phyloP scores from a whole-genome alignment of 2,113 vertebrate species.

The Callionymus lyra region DNA sequence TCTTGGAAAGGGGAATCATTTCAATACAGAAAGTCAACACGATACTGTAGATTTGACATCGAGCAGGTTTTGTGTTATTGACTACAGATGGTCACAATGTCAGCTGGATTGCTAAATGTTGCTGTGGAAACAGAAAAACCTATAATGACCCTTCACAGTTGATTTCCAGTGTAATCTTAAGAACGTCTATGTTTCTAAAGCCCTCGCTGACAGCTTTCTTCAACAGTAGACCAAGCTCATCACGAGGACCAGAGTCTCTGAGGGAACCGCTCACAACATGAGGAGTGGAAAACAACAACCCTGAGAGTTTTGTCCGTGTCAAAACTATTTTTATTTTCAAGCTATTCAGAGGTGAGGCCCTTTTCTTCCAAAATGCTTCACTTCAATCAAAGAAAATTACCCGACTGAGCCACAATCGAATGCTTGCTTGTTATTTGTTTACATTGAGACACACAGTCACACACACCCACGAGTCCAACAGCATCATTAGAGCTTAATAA shows the following conservation, averaged over 20 bases:
- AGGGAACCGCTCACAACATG: too few species aligned
- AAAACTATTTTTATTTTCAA: constrained; percentile 27
- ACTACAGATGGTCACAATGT: too few species aligned
- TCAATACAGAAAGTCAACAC: too few species aligned
- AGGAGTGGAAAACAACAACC: too few species aligned
- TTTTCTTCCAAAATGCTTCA: constrained; percentile 33
- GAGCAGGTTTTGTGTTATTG: too few species aligned
- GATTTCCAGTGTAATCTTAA: too few species aligned
- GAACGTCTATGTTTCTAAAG: constrained; percentile 16
- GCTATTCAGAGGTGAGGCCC: constrained; percentile 5
- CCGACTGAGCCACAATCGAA: constrained; percentile 19
- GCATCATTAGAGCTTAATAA: constrained; percentile 21
- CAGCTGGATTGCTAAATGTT: too few species aligned
- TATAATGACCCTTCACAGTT: too few species aligned
- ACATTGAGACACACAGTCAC: constrained; percentile 32
- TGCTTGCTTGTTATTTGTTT: constrained; percentile 31
- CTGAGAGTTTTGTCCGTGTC: constrained; percentile 28
- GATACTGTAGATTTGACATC: too few species aligned
- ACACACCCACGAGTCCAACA: constrained; percentile 35
- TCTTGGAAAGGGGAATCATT: too few species aligned
- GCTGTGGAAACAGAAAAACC: too few species aligned
- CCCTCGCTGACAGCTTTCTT: constrained; percentile 19
- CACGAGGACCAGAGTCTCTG: constrained; percentile 22
- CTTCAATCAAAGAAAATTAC: constrained; percentile 41
- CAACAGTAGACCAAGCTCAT: constrained; percentile 36